Base-by-base conservation (phyloP, 2,888 invertebrate genomes). In the Spodoptera littoralis region DNA sequence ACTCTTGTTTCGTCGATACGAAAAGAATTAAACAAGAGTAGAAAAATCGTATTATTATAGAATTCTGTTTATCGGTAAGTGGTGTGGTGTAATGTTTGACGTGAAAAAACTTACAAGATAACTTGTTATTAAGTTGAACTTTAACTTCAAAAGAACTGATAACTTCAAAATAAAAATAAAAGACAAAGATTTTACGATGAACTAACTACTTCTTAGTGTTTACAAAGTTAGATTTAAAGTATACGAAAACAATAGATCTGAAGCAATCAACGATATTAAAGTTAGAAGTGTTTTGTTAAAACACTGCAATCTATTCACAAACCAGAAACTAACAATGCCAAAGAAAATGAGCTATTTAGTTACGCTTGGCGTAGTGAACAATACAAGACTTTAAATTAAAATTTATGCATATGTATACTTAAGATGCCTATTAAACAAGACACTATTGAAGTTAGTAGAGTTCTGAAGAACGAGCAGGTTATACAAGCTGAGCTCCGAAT, bases 291-390 rank as follows among this genome's bases (percentile, higher is more conserved):
- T 52, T 41, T 61, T 70, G 58, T 52, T 36, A 44, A 44, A 75
- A 75, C 44, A 59, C 48, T 49, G 49, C 45, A 56, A 69, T 60
- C 44, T 44, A 27, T 42, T 47, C 43, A 48, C 30, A 49, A 60
- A 45, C 47, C 57, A 54, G 22, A 44, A 49, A 53, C 36, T 30
- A 36, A 55, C 45, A 55, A 55, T 45, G 36, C 30, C 36, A 5
- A 44, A 60, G 52, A 44, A 58, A 61, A 70, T 45, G 24, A 58
- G 30, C 6, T 12, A 75, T 75, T 36, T 58, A n/a, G 62, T 58
- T 55, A 42, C 36, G 54, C 76, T 61, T 43, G 12, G 22, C 36
- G 50, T 47, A 61, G 61, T 42, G 24, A 1, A 47, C 47, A 66
- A 53, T 56, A 46, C 70, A 27, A 13, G 11, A 49, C 11, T n/a